These are phyloP conservation scores for Parasteatoda tepidariorum DNA, from an alignment of 1,140 invertebrate genomes.

Conservation along the genomic window DNA sequence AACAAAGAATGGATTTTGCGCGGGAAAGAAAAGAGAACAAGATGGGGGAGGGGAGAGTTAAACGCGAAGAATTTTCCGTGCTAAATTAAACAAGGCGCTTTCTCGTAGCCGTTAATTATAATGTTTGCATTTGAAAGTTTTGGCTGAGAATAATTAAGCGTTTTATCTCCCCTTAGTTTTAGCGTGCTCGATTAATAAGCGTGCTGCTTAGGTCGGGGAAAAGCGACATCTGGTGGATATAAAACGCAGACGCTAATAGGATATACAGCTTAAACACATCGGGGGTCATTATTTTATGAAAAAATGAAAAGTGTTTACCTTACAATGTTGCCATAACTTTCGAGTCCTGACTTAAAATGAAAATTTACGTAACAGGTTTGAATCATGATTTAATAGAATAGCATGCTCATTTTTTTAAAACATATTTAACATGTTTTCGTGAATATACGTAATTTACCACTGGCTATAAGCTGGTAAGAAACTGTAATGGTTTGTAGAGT, in stretches of 20 bases:
- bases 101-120: slow-evolving; percentile 12
- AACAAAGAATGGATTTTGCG: background rate
- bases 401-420: background rate
- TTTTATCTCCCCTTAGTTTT: slow-evolving; percentile 20
- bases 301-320: background rate
- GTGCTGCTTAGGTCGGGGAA: slow-evolving; percentile 2
- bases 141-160: slow-evolving; percentile 24
- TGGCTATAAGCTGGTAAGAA: no score
- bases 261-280: background rate
- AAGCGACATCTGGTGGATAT: slow-evolving; percentile 8
- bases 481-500: no score
- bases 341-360: background rate
- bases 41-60: background rate
- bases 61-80: slow-evolving; percentile 8
- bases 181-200: slow-evolving; percentile 10
- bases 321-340: background rate
- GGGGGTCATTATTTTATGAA: slow-evolving; percentile 3
- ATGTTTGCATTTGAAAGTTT: slow-evolving; percentile 25
- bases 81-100: slow-evolving; percentile 15
- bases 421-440: background rate
- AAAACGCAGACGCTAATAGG: background rate
- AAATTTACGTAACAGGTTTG: background rate
- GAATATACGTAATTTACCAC: background rate
- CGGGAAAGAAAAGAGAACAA: background rate
- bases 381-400: background rate